Evolutionary conservation across 2,113 vertebrate genomes (phyloP).

Genomic region (Naja naja): DNA sequence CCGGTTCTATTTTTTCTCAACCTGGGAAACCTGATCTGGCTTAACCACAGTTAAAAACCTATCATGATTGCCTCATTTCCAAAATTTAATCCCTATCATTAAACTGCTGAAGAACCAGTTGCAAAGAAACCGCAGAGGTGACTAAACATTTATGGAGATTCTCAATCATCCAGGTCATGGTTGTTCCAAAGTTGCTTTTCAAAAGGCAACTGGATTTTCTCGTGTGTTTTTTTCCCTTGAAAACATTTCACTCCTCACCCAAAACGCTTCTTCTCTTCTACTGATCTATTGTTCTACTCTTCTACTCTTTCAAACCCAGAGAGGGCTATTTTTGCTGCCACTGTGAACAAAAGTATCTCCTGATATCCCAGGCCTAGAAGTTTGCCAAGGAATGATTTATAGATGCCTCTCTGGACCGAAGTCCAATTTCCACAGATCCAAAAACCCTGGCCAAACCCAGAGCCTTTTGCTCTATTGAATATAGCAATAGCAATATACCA

Average conservation of each 20-base stretch:
- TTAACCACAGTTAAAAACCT: not conserved
- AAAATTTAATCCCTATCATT: not conserved
- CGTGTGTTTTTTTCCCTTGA: no score
- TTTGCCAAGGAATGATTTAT: not conserved
- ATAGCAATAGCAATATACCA: no score
- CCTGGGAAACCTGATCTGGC: not conserved
- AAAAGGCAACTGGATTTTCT: no score
- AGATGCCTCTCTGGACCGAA: not conserved
- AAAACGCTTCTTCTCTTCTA: not conserved
- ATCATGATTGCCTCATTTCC: not conserved
- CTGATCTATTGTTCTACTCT: no score
- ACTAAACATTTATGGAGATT: not conserved
- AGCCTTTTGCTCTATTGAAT: not conserved
- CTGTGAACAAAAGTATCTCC: not conserved
- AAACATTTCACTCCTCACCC: no score
- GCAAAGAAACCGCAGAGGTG: not conserved
- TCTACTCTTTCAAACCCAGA: not conserved
- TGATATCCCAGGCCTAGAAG: not conserved
- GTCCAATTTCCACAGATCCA: not conserved
- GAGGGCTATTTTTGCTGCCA: not conserved
- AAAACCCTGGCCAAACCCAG: not conserved
- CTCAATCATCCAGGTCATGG: no score
- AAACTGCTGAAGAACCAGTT: not conserved
- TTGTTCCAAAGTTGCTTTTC: no score
- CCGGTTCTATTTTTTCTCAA: not conserved